Base-by-base conservation (phyloP, 2,113 vertebrate species). In the Pseudolaguvia tuberculata region DNA sequence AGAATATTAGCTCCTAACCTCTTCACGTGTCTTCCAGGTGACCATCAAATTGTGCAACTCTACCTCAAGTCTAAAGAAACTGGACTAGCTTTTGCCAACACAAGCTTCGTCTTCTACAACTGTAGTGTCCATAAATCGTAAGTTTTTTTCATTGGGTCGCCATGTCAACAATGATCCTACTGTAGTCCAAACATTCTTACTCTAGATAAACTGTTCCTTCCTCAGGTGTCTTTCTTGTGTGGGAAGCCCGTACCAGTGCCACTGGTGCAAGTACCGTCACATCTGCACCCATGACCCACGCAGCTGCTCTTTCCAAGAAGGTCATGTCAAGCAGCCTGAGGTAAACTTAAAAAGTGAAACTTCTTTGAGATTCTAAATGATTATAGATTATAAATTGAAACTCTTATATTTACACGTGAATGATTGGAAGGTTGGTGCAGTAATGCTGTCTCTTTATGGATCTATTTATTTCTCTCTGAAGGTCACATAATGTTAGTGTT, bases 21-120 rank as follows among this genome's bases (percentile, higher is more conserved):
- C 31, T 79, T 35, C 5, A 31, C 73, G 0, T 81, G 51, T 65
- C 39, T 47, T 83, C 23, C 31, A 99, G 96, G 94, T 78, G 96
- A 99, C 81, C 97, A 98, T 81, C 96, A 98, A 80, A 93, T 98
- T 1, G 96, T 99, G 59, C 96, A 97, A 82, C 94, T 99, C 13
- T 96, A 96, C 84, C 94, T 99, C 74, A 99, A 95, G 80, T 99
- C 97, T 45, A 98, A 98, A 80, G 96, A 98, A 87, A 99, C 97
- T 0, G 97, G 97, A 66, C 91, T 99, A 91, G 94, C 95, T 13
- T 99, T 99, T 51, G 97, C 94, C 80, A 98, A 96, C 78, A 98
- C 96, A 81, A 97, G 91, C 85, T 98, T 99, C 23, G 95, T 99
- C 82, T 99, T 99, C 91, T 99, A 99, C 92, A 98, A 99, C 88